Evolutionary conservation across 37 sponge, comb jelly and placozoan genomes (phyloP).

Genomic region (Tethya wilhelma): DNA sequence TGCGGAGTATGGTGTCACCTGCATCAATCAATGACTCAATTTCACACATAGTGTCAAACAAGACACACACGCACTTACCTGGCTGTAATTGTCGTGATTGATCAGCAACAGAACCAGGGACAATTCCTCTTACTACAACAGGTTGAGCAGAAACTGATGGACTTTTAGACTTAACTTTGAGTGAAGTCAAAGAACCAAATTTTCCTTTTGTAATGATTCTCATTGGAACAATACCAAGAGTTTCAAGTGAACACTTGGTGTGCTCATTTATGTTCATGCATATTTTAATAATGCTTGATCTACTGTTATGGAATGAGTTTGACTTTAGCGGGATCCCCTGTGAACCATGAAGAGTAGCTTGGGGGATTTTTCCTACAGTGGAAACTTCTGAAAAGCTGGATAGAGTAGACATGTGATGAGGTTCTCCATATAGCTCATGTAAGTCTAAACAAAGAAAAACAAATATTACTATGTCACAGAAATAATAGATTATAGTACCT

Average conservation of each 20-base stretch:
- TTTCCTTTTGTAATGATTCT: conserved; percentile 16
- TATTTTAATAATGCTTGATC: no score
- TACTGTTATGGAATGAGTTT: no score
- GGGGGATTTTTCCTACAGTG: not conserved
- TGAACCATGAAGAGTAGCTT: conserved; percentile 5
- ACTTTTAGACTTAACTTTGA: conserved; percentile 2
- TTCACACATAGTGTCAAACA: not conserved
- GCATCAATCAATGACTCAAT: not conserved
- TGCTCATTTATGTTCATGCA: no score
- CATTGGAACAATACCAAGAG: conserved; percentile 62
- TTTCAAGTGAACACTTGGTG: conserved; percentile 49
- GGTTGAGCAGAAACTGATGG: conserved; percentile 6
- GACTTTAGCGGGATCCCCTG: conserved; percentile 17
- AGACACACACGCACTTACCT: conserved; percentile 25
- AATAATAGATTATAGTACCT: not conserved
- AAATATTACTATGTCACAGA: not conserved
- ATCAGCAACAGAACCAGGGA: conserved; percentile 48
- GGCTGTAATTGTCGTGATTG: no score
- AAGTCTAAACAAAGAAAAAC: conserved; percentile 4
- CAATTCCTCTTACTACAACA: conserved; percentile 53
- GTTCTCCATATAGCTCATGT: not conserved
- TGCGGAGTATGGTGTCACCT: conserved; percentile 54
- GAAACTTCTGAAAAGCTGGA: not conserved
- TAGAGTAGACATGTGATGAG: not conserved
- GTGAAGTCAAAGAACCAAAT: conserved; percentile 18